Evolutionary conservation across 2,113 vertebrate species (phyloP).

Genomic region (Numida meleagris): DNA sequence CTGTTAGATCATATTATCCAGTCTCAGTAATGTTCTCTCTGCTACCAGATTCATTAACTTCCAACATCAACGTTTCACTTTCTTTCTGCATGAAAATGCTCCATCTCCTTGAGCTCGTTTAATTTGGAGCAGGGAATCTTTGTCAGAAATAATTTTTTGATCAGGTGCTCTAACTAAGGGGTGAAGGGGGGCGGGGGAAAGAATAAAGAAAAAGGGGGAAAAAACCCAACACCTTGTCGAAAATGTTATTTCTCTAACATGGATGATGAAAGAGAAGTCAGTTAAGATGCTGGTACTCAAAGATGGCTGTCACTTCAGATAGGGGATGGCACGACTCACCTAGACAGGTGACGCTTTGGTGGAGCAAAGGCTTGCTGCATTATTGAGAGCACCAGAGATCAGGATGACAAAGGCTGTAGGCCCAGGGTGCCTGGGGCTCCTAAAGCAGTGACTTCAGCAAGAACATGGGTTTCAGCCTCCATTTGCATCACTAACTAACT

Average conservation of each 20-base stretch:
- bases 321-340: conserved; percentile 84
- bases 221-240: conserved; percentile 75
- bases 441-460: conserved; percentile 72
- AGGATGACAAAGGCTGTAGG: conserved; percentile 74
- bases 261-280: conserved; percentile 85
- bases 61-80: conserved; percentile 55
- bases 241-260: conserved; percentile 75
- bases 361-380: conserved; percentile 82
- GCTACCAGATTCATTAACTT: conserved; percentile 72
- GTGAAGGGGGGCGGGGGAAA: conserved; percentile 30
- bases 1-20: conserved; percentile 63
- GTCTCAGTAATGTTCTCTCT: conserved; percentile 62
- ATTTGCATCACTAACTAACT: conserved; percentile 69
- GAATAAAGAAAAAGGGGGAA: conserved; percentile 54
- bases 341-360: conserved; percentile 93
- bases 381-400: conserved; percentile 75
- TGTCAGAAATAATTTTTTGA: conserved; percentile 74
- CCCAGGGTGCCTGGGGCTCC: conserved; percentile 78
- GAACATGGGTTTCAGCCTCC: conserved; percentile 68
- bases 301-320: conserved; percentile 94
- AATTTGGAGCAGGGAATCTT: conserved; percentile 74
- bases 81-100: conserved; percentile 63
- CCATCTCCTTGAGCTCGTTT: conserved; percentile 68
- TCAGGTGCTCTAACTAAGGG: conserved; percentile 75
- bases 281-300: conserved; percentile 87